A percentile compares a stretch with the other conserved stretches of the same genome.
Evolutionary conservation across 2,888 invertebrate species (phyloP).

Genomic region (Watsonalla binaria): DNA sequence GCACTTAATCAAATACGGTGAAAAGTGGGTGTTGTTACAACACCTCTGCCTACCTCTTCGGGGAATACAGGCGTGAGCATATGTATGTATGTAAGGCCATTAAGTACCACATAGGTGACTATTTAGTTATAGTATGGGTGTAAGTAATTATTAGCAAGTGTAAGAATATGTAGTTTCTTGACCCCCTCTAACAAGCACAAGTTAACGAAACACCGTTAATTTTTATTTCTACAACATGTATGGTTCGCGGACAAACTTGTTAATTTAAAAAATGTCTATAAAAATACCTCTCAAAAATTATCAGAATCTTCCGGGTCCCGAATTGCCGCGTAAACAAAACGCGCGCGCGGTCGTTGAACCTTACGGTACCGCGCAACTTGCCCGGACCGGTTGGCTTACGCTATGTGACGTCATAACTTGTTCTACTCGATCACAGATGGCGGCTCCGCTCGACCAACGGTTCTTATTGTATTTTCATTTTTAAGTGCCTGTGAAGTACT

Average conservation of each 20-base stretch:
- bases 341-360: constrained; percentile 55
- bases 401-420: constrained; percentile 60
- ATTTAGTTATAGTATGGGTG: too few species aligned
- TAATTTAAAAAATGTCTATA: constrained; percentile 24
- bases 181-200: constrained; percentile 21
- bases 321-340: constrained; percentile 70
- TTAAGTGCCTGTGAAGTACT: too few species aligned
- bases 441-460: constrained; percentile 7
- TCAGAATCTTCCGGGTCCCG: constrained; percentile 33
- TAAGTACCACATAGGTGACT: too few species aligned
- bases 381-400: constrained; percentile 47
- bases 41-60: too few species aligned
- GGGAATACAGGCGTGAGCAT: too few species aligned
- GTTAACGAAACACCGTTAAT: constrained; percentile 31
- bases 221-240: constrained; percentile 23
- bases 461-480: too few species aligned
- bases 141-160: neutral
- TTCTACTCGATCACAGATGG: constrained; percentile 46
- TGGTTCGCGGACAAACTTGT: constrained; percentile 28
- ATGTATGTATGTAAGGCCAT: too few species aligned
- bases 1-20: too few species aligned
- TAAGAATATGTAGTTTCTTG: constrained; percentile 21
- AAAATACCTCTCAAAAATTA: constrained; percentile 29
- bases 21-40: too few species aligned
- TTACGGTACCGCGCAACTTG: constrained; percentile 71